Evolutionary conservation across 2,888 invertebrate genomes (phyloP).

Genomic region (Rhodophaea formosa): DNA sequence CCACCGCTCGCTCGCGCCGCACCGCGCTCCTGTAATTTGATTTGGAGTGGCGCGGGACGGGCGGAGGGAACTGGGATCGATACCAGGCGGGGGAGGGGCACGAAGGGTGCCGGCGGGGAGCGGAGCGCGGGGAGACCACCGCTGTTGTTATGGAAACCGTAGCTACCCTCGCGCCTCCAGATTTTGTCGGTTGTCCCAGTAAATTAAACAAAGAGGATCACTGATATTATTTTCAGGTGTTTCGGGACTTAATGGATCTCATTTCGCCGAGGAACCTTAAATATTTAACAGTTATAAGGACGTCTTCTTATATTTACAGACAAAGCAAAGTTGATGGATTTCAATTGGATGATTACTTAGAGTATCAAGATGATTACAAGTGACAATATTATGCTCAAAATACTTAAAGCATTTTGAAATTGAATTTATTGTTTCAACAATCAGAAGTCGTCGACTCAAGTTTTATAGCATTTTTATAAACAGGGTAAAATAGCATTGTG

Average conservation of each 20-base stretch:
- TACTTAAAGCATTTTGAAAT: too few relatives aligned
- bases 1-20: constrained; percentile 43
- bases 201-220: constrained; percentile 76
- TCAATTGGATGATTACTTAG: neutral
- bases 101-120: constrained; percentile 35
- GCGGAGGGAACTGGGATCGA: constrained; percentile 49
- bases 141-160: constrained; percentile 78
- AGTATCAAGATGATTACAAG: too few relatives aligned
- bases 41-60: constrained; percentile 70
- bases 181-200: constrained; percentile 74
- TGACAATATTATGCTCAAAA: too few relatives aligned
- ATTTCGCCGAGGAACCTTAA: constrained; percentile 18
- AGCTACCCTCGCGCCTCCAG: constrained; percentile 75
- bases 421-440: too few relatives aligned
- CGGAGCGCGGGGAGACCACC: constrained; percentile 48
- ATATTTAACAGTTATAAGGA: constrained; percentile 11
- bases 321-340: constrained; percentile 1
- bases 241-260: constrained; percentile 25
- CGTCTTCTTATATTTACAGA: neutral
- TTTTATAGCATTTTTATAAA: too few relatives aligned
- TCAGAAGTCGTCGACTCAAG: too few relatives aligned
- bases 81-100: constrained; percentile 40
- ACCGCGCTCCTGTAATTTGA: constrained; percentile 77
- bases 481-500: too few relatives aligned
- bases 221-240: constrained; percentile 61